phyloP scores from a whole-genome alignment of 2,113 vertebrate genomes.

The Crotalus horridus region DNA sequence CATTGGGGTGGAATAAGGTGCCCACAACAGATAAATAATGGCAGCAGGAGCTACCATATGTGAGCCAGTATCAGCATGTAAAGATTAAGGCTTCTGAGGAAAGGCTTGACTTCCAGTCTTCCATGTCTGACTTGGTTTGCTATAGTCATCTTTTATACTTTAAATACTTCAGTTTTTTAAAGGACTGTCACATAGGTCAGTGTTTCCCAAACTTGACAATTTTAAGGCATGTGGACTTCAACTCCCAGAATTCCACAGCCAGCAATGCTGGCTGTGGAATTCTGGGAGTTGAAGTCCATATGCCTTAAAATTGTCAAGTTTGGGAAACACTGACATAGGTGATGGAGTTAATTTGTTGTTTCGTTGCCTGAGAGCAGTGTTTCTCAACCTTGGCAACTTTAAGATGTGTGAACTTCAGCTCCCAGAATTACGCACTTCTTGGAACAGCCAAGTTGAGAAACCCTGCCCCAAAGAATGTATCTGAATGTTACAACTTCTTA shows the following conservation, averaged over 20 bases:
- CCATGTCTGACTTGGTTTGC: not conserved
- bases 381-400: not conserved
- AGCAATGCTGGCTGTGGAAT: too few relatives aligned
- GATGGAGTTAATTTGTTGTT: not conserved
- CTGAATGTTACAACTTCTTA: not conserved
- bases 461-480: not conserved
- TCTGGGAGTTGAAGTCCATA: too few relatives aligned
- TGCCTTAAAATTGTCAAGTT: too few relatives aligned
- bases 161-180: not conserved
- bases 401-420: not conserved
- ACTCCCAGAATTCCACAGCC: too few relatives aligned
- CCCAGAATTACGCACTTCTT: not conserved
- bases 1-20: not conserved
- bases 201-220: too few relatives aligned
- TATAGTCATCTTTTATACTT: not conserved
- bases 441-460: not conserved
- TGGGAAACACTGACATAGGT: too few relatives aligned
- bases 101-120: not conserved
- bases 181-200: not conserved
- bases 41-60: not conserved
- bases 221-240: too few relatives aligned
- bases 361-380: not conserved
- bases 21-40: not conserved
- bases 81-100: not conserved
- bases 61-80: not conserved